Evolutionary conservation across 2,888 invertebrate species (phyloP), one percentile per base, ranked within the genome.

Genomic region (Drosophila antonietae): DNA sequence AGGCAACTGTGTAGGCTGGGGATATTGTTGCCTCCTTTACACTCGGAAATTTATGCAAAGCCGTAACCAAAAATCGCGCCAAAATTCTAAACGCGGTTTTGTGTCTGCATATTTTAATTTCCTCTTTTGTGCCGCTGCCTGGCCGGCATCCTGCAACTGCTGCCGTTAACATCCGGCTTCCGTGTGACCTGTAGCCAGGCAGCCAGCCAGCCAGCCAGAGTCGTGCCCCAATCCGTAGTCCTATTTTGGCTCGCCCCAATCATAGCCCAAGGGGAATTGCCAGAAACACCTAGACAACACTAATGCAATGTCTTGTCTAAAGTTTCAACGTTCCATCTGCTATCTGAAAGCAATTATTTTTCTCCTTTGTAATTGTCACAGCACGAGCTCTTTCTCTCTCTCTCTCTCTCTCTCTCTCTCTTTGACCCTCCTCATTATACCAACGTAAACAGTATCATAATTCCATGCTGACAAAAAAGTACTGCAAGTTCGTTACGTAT

Each of bases 31-130:
- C 49, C 62, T 43, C 58, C 62, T 63, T 73, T 53, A 47, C 69
- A 66, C 51, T 66, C 63, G 58, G 75, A 81, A 88, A 88, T 84
- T 81, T 88, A 85, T 88, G 85, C 87, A 83, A 83, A 83, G 69
- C 75, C 83, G 73, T 72, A 73, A 80, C 79, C 81, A 78, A 82
- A 85, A 89, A 81, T 79, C 81, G 80, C 88, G 83, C 83, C 85
- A 89, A 83, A 83, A 88, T 81, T 84, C 85, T 84, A 88, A 90
- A 88, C 80, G 88, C 82, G 88, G 83, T 82, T 85, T 84, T 81
- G 76, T 78, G 81, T 83, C 74, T 80, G 89, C 87, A 90, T 90
- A 90, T 90, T 90, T 90, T 90, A 90, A 90, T 90, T 90, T 90
- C 90, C 88, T 90, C 84, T 90, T 87, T 87, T 86, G 84, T 89